phyloP scores from a whole-genome alignment of 2,888 invertebrate genomes.

The Isoperla grammatica region DNA sequence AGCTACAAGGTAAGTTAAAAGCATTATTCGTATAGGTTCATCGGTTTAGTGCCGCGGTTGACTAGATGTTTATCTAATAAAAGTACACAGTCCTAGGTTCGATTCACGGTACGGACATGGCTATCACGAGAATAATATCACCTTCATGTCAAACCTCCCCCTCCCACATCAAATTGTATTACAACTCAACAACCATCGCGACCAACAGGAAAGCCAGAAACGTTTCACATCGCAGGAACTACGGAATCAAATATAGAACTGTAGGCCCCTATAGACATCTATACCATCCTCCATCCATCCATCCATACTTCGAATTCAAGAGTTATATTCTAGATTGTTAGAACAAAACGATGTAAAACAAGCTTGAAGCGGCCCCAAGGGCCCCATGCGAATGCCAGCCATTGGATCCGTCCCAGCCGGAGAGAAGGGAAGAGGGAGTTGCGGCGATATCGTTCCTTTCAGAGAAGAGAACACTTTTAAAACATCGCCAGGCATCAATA shows the following conservation, averaged over 20 bases:
- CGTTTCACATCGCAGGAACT: conserved; percentile 3
- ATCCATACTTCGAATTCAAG: conserved; percentile 22
- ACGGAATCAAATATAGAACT: conserved; percentile 5
- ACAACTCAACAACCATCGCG: too few species aligned
- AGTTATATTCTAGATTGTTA: conserved; percentile 43
- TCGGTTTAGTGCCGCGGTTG: too few species aligned
- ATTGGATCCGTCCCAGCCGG: conserved; percentile 28
- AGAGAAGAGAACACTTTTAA: conserved; percentile 7
- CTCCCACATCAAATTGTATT: too few species aligned
- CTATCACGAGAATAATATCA: too few species aligned
- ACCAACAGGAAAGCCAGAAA: too few species aligned
- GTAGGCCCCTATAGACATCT: conserved; percentile 6
- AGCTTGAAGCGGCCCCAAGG: conserved; percentile 44
- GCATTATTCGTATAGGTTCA: too few species aligned
- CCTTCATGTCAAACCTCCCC: too few species aligned
- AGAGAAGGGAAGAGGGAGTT: conserved; percentile 31
- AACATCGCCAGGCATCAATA: neutral
- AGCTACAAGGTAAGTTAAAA: too few species aligned
- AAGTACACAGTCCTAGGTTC: too few species aligned
- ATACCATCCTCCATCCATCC: conserved; percentile 4
- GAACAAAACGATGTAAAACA: conserved; percentile 51
- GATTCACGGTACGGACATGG: too few species aligned
- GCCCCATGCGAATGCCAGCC: conserved; percentile 37
- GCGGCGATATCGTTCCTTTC: too few species aligned
- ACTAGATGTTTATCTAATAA: too few species aligned